Conservation (phyloP, 2,113 vertebrate genomes). For the Hippocampus mohnikei region DNA sequence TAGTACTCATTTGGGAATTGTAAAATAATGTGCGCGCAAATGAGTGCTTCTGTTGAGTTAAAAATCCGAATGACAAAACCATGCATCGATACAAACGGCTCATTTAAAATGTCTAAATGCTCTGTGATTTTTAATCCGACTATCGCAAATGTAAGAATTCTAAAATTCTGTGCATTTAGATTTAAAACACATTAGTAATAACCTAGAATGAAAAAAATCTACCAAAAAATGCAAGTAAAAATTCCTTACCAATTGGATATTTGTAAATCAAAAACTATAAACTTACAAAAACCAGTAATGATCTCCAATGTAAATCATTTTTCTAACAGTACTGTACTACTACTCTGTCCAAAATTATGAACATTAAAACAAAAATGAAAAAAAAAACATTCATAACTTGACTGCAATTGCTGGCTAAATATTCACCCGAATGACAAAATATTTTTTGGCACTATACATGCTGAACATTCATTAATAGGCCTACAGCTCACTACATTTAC, state of each 20-base stretch:
- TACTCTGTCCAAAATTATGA: no score
- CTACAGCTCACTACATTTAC: background rate
- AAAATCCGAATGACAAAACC: background rate
- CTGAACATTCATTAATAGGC: background rate
- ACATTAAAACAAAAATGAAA: background rate
- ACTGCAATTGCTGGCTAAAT: background rate
- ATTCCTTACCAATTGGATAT: background rate
- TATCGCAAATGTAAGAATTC: background rate
- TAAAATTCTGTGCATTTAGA: background rate
- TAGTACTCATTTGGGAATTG: background rate
- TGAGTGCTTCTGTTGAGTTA: background rate
- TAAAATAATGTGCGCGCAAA: background rate
- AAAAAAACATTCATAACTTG: background rate
- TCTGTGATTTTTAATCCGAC: conserved; percentile 6
- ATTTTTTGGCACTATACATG: background rate
- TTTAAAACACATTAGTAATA: background rate
- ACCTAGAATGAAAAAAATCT: background rate
- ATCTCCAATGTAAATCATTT: no score
- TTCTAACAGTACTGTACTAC: no score
- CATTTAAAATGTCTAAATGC: background rate
- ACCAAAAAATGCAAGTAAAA: background rate
- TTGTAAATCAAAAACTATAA: background rate
- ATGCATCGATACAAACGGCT: background rate
- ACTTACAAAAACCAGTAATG: background rate
- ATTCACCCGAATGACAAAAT: background rate